A percentile compares a stretch with the other conserved stretches of the same genome.
These are phyloP conservation scores for Nemurella pictetii DNA, from an alignment of 2,888 invertebrate species.

Conservation along the genomic window DNA sequence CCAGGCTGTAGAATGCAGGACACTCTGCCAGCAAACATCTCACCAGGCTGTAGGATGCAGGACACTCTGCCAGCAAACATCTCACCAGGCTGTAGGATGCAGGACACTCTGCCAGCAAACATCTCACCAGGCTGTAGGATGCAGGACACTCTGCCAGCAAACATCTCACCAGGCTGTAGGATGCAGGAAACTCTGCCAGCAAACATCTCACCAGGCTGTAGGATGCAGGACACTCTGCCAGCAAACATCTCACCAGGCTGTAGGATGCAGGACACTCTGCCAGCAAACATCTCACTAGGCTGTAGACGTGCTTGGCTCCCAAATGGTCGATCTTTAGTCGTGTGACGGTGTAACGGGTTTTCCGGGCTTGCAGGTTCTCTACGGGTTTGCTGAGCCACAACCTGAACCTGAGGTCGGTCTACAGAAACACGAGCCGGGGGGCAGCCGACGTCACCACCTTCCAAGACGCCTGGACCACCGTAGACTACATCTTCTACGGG, in stretches of 20 bases:
- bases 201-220: no score
- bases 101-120: no score
- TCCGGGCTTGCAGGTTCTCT: conserved; percentile 54
- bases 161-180: no score
- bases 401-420: conserved; percentile 70
- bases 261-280: no score
- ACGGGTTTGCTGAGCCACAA: conserved; percentile 67
- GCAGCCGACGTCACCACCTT: conserved; percentile 71
- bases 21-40: no score
- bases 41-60: background rate
- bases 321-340: background rate
- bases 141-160: background rate
- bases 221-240: no score
- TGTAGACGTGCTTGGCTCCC: background rate
- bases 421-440: conserved; percentile 57
- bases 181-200: no score
- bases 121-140: background rate
- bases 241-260: no score
- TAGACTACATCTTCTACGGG: conserved; percentile 92
- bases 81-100: no score
- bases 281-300: background rate
- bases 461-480: conserved; percentile 75
- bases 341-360: background rate
- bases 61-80: no score
- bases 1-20: no score